Conservation (phyloP, 35 echinoderm and acorn worm species). For the Ptychodera flava region DNA sequence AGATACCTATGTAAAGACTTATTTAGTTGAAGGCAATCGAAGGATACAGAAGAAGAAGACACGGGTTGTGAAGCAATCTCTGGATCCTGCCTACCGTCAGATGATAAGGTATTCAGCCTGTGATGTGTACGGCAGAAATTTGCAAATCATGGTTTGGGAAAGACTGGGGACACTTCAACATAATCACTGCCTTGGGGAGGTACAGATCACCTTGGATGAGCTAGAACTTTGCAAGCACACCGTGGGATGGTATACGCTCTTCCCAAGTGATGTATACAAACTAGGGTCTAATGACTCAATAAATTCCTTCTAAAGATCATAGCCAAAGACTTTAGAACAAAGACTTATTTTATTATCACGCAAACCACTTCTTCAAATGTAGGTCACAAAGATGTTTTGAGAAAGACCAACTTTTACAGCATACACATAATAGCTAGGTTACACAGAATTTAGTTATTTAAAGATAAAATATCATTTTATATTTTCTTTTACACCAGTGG, state of each 20-base stretch:
- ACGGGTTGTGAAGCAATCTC: constrained; percentile 5
- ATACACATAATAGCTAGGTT: no score
- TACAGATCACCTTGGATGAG: constrained; percentile 5
- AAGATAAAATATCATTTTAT: no score
- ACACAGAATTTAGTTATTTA: no score
- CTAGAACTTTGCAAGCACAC: constrained; percentile 13
- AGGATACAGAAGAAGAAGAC: constrained; percentile 21
- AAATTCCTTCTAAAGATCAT: background rate
- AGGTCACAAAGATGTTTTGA: no score
- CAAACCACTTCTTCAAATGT: no score
- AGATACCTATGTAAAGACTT: constrained; percentile 22
- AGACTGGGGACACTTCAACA: background rate
- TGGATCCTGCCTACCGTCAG: constrained; percentile 9
- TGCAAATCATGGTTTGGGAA: constrained; percentile 19
- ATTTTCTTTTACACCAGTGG: no score
- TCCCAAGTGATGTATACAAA: background rate
- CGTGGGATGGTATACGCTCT: constrained; percentile 7
- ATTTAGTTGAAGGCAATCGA: background rate
- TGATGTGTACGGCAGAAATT: constrained; percentile 9
- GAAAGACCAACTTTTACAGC: no score
- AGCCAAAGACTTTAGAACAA: no score
- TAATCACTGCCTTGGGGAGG: constrained; percentile 9
- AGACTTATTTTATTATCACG: no score
- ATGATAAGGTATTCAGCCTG: constrained; percentile 9
- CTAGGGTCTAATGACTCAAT: background rate